Percentiles rank a stretch among this genome's conserved stretches.
Conservation (phyloP, 2,797 vertebrate genomes). For the Xenentodon cancila region DNA sequence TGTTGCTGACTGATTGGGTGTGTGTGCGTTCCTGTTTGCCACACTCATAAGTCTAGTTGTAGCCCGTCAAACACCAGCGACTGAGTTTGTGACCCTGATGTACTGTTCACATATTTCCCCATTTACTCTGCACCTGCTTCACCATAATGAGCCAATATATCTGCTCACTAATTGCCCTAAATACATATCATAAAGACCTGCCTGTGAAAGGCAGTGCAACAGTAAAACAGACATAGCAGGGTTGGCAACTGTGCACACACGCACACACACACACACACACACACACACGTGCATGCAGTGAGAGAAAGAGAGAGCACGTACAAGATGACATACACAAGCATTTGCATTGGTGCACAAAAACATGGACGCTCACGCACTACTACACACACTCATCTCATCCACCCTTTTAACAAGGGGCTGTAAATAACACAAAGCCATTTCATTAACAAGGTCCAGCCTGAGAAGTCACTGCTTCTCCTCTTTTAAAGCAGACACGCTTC, state of each 20-base stretch:
- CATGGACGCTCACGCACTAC: conserved; percentile 18
- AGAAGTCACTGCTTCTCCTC: conserved; percentile 63
- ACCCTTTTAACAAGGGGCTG: conserved; percentile 79
- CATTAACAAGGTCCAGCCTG: conserved; percentile 82
- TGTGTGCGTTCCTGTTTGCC: conserved; percentile 40
- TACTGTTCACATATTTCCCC: conserved; percentile 73
- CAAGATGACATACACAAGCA: not conserved
- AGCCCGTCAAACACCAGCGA: conserved; percentile 54
- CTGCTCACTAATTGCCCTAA: conserved; percentile 85
- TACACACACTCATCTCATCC: conserved; percentile 59
- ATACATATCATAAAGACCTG: conserved; percentile 85
- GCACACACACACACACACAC: conserved; percentile 17
- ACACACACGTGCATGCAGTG: conserved; percentile 7
- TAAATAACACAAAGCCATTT: conserved; percentile 84
- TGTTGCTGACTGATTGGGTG: conserved; percentile 18
- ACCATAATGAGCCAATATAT: conserved; percentile 87
- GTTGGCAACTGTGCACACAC: conserved; percentile 44
- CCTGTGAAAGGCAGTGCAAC: conserved; percentile 71
- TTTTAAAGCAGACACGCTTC: conserved; percentile 66
- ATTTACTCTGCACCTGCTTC: conserved; percentile 84
- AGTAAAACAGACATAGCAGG: conserved; percentile 77
- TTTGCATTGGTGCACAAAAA: conserved; percentile 1
- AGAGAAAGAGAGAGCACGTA: conserved; percentile 2
- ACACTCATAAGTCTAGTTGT: conserved; percentile 41
- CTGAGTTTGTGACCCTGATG: conserved; percentile 64